Evolutionary conservation across 2,888 invertebrate species (phyloP).

Genomic region (Molanna angustata): DNA sequence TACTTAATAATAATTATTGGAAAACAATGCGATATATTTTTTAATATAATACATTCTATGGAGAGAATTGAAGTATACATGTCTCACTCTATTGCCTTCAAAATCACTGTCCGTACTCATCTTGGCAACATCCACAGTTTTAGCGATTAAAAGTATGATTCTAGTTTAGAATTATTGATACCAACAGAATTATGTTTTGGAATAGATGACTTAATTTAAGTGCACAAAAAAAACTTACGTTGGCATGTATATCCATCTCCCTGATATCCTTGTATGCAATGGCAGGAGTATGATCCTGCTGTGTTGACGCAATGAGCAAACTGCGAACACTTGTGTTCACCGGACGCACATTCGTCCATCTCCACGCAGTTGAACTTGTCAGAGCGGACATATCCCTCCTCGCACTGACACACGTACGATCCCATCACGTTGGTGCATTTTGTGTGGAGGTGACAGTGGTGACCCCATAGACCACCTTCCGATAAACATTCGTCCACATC

Average conservation of each 20-base stretch:
- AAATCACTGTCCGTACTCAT: too few relatives aligned
- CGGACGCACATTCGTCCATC: slow-evolving; percentile 74
- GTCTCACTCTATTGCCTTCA: too few relatives aligned
- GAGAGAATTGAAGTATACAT: too few relatives aligned
- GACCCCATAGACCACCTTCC: slow-evolving; percentile 73
- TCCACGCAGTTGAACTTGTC: slow-evolving; percentile 80
- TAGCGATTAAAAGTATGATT: too few relatives aligned
- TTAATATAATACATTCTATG: too few relatives aligned
- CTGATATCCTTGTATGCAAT: slow-evolving; percentile 66
- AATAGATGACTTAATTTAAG: too few relatives aligned
- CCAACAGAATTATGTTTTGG: too few relatives aligned
- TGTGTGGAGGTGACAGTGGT: slow-evolving; percentile 84
- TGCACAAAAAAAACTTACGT: slow-evolving; percentile 63
- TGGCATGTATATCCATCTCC: slow-evolving; percentile 78
- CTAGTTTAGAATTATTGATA: too few relatives aligned
- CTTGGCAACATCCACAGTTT: too few relatives aligned
- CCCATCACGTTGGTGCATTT: slow-evolving; percentile 80
- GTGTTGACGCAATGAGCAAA: slow-evolving; percentile 80
- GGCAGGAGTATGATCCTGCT: slow-evolving; percentile 76
- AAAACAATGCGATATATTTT: too few relatives aligned
- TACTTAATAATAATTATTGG: too few relatives aligned
- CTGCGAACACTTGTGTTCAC: slow-evolving; percentile 69
- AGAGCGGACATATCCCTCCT: slow-evolving; percentile 71
- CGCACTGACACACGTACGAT: slow-evolving; percentile 80
- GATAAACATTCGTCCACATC: slow-evolving; percentile 85